These are phyloP conservation scores for Solenopsis fugax DNA, from an alignment of 1,140 invertebrate genomes.

Conservation along the genomic window DNA sequence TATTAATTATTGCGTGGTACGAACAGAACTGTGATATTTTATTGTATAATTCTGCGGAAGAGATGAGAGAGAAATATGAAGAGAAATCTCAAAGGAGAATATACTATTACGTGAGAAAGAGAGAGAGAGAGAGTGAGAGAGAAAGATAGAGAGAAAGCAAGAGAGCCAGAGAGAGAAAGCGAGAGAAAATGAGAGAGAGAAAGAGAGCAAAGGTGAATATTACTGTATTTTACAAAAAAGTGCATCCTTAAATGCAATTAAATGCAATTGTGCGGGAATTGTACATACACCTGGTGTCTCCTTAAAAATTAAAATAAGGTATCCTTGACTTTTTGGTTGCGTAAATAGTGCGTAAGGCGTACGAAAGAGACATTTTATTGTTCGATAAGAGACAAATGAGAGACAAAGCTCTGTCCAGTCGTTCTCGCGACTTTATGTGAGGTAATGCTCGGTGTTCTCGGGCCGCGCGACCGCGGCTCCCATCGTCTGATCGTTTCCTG, in stretches of 20 bases:
- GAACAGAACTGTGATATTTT: constrained; percentile 87
- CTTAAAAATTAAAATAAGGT: constrained; percentile 48
- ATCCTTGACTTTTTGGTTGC: constrained; percentile 40
- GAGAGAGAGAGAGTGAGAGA: background rate
- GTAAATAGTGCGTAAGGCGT: constrained; percentile 6
- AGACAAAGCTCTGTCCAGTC: constrained; percentile 65
- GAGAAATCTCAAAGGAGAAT: constrained; percentile 77
- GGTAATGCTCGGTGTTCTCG: constrained; percentile 70
- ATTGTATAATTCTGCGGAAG: constrained; percentile 84
- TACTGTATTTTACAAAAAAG: constrained; percentile 85
- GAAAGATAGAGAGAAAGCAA: background rate
- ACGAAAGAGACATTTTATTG: constrained; percentile 41
- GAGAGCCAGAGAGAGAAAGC: constrained; percentile 17
- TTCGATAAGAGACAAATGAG: constrained; percentile 31
- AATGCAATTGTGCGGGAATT: constrained; percentile 74
- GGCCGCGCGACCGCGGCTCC: constrained; percentile 66
- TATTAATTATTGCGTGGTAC: constrained; percentile 85
- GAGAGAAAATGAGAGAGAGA: constrained; percentile 62
- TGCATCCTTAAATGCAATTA: constrained; percentile 83
- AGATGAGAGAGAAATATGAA: constrained; percentile 77
- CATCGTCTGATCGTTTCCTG: constrained; percentile 83
- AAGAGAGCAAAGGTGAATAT: constrained; percentile 68
- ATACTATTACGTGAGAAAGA: constrained; percentile 71
- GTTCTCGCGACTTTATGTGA: constrained; percentile 70
- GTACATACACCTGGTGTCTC: constrained; percentile 70